Conservation (phyloP, 1,140 invertebrate genomes). For the Phymastichus coffea region DNA sequence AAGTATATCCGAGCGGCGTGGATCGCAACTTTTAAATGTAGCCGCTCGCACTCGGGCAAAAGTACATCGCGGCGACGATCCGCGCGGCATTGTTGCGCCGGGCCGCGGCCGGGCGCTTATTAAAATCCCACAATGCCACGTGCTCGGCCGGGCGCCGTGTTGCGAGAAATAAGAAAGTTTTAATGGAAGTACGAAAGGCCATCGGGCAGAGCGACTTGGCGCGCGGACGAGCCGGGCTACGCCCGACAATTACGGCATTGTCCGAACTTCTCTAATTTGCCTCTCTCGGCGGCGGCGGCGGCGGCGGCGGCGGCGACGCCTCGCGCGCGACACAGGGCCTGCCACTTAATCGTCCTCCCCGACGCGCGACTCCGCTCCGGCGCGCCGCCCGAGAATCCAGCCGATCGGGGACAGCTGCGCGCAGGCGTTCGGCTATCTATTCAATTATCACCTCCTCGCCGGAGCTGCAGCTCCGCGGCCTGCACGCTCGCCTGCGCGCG, state of each 20-base stretch:
- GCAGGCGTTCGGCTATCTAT: conserved; percentile 48
- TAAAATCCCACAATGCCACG: too few relatives aligned
- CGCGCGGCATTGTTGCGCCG: conserved; percentile 19
- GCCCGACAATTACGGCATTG: conserved; percentile 13
- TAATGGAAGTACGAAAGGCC: background rate
- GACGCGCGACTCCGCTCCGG: background rate
- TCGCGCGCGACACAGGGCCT: conserved; percentile 19
- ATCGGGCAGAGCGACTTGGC: conserved; percentile 17
- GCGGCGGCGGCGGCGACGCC: too few relatives aligned
- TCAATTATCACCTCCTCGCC: conserved; percentile 58
- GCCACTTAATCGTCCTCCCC: conserved; percentile 27
- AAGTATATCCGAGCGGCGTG: too few relatives aligned
- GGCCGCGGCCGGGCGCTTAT: background rate
- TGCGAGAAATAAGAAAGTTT: background rate
- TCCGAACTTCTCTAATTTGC: conserved; percentile 27
- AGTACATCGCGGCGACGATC: conserved; percentile 19
- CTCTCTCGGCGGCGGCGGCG: conserved; percentile 13
- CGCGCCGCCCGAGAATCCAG: too few relatives aligned
- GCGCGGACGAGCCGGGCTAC: too few relatives aligned
- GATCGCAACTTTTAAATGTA: too few relatives aligned
- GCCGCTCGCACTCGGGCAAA: too few relatives aligned
- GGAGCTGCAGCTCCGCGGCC: too few relatives aligned
- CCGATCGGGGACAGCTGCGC: too few relatives aligned
- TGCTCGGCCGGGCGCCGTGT: too few relatives aligned
- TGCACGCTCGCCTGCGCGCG: conserved; percentile 41